Evolutionary conservation across 1,140 invertebrate genomes (phyloP), one percentile per base, ranked within the genome.

Genomic region (Glossosoma conforme): DNA sequence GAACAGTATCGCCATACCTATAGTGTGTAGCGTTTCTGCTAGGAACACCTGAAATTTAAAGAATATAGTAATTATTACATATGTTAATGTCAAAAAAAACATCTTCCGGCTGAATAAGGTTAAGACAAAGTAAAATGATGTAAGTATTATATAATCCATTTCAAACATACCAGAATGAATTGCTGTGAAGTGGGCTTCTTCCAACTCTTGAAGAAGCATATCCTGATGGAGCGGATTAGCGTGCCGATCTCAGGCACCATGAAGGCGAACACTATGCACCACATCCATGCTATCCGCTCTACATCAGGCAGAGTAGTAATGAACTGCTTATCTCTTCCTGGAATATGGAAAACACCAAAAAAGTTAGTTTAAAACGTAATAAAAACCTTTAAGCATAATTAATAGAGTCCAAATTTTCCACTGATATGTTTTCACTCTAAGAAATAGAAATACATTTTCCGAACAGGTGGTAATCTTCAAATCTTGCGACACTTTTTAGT

Each of bases 251-350:
- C 91, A 0, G 93, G 93, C 28, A 93, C 80, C 1, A 87, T 77
- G 62, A 89, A 93, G 1, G 85, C 86, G 54, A 93, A 86, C 24
- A 94, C 73, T n/a, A 96, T 69, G 44, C 87, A 89, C 93, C 93
- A 96, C 65, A 91, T 89, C 91, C 91, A 96, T 8, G 86, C 87
- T 41, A 93, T 84, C 33, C 89, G 78, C 67, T 95, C 91, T 52
- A 84, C 81, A 52, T 88, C 83, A 2, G 89, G 86, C 52, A 92
- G 67, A 22, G 77, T 79, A 0, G 87, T 86, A 58, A 86, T 75
- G 62, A 88, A 92, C 65, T 85, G 82, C 63, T 88, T 89, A 64
- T 91, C 88, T 59, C 88, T 82, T 65, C 84, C 87, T 90, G 70
- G n/a, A 70, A 60, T n/a, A n/a, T n/a, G n/a, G n/a, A n/a, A n/a